phyloP scores from a whole-genome alignment of 2,113 vertebrate genomes.

The Hassar affinis region DNA sequence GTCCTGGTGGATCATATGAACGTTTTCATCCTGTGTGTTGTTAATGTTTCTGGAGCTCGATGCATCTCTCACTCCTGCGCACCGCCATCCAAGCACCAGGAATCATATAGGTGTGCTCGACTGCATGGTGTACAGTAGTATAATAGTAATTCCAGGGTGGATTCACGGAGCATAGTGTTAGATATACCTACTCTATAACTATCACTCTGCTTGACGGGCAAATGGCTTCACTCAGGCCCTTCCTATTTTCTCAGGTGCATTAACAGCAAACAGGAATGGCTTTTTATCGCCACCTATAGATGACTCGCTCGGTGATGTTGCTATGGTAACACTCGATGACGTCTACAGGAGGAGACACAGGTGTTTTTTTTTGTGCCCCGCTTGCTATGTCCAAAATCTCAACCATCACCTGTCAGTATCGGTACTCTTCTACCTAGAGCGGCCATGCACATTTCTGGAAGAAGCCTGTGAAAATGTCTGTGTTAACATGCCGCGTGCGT shows the following conservation, averaged over 20 bases:
- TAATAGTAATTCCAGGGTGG: not conserved
- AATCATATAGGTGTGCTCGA: not conserved
- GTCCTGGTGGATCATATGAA: not conserved
- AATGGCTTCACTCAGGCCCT: not conserved
- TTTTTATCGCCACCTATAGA: not conserved
- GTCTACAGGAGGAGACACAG: conserved; percentile 13
- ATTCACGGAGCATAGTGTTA: not conserved
- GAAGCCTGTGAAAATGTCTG: not conserved
- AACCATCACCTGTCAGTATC: not conserved
- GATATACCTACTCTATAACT: not conserved
- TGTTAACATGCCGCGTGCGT: conserved; percentile 7
- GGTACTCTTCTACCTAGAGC: not conserved
- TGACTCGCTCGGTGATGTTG: conserved; percentile 11
- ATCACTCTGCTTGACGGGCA: not conserved
- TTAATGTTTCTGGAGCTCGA: not conserved
- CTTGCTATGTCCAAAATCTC: not conserved
- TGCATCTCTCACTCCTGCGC: not conserved
- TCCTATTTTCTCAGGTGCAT: not conserved
- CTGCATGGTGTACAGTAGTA: not conserved
- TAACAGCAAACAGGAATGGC: not conserved
- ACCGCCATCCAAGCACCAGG: not conserved
- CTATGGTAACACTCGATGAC: conserved; percentile 13
- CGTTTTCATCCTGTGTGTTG: not conserved
- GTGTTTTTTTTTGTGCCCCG: not conserved
- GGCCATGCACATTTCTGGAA: not conserved